Evolutionary conservation across 2,888 invertebrate genomes (phyloP).

Genomic region (Tipula unca): DNA sequence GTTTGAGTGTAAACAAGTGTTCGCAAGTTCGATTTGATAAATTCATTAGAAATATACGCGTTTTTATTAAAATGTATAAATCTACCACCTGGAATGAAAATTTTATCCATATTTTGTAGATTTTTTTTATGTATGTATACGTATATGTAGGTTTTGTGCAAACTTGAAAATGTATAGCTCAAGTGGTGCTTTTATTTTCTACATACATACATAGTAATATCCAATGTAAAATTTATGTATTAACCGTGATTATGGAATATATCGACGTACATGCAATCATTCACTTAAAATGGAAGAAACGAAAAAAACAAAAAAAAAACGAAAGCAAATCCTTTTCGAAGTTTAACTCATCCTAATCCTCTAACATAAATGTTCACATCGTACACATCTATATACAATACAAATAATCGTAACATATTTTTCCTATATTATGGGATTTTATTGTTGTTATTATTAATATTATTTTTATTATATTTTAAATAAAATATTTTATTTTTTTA

Average conservation of each 20-base stretch:
- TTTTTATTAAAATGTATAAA: slow-evolving; percentile 14
- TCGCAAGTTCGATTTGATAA: background rate
- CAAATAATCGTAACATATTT: background rate
- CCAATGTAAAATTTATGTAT: background rate
- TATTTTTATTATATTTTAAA: background rate
- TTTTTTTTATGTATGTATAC: background rate
- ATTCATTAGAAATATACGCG: background rate
- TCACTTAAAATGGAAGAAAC: background rate
- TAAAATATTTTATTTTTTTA: background rate
- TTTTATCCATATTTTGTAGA: background rate
- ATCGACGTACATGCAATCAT: background rate
- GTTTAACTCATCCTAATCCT: background rate
- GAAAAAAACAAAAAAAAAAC: background rate
- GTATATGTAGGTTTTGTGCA: background rate
- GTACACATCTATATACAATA: background rate
- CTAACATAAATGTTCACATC: background rate
- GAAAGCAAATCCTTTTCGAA: background rate
- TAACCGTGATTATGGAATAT: background rate
- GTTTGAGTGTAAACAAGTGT: background rate
- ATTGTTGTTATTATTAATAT: background rate
- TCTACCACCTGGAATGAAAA: slow-evolving; percentile 8
- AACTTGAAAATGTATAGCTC: background rate
- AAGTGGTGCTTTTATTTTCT: background rate
- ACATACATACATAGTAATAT: background rate
- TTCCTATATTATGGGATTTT: background rate